Base-by-base conservation (phyloP, 2,888 invertebrate species). In the Caenorhabditis sp. region DNA sequence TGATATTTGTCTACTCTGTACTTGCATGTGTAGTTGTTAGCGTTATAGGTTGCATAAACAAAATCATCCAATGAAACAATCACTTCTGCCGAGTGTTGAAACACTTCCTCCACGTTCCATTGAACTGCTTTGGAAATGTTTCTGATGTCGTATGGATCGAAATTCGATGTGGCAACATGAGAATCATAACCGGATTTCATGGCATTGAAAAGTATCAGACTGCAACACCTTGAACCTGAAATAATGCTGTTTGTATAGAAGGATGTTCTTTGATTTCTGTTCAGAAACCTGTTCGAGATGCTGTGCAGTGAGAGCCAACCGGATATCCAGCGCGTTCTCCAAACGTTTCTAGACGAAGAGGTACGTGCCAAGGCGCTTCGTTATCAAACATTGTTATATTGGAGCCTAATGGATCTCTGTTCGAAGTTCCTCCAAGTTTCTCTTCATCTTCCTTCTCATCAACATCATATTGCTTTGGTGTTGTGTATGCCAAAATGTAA, bases 51-150 rank as follows among this genome's bases (percentile, higher is more conserved):
- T n/a, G 82, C 80, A 35, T 67, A 70, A 2, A 67, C 76, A 24
- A 85, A 85, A 40, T 85, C 85, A 72, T 84, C 83, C 44, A 72
- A 22, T 0, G 84, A 82, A 15, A 85, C 83, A 28, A 85, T 74
- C 11, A 80, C 76, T 76, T 85, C 85, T 11, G 82, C 70, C 1
- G 80, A 78, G n/a, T 76, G 64, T 11, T 82, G 80, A 2, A 79
- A 40, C 6, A 76, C 78, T 62, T 74, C 79, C 40, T 85, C 85
- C 4, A 82, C 80, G 20, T 78, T 80, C 55, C 62, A 70, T 68
- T 80, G 80, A 4, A 85, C 51, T 0, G 61, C 77, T 40, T 56
- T 69, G 1, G 85, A 68, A n/a, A 85, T 84, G 26, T 64, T 74
- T 26, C 85, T 55, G 18, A 79, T 64, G 22, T 85, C 79, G 40